A percentile compares a stretch with the other conserved stretches of the same genome.
These are phyloP conservation scores for Thunnus albacares DNA, from an alignment of 2,797 vertebrate genomes.

Conservation along the genomic window DNA sequence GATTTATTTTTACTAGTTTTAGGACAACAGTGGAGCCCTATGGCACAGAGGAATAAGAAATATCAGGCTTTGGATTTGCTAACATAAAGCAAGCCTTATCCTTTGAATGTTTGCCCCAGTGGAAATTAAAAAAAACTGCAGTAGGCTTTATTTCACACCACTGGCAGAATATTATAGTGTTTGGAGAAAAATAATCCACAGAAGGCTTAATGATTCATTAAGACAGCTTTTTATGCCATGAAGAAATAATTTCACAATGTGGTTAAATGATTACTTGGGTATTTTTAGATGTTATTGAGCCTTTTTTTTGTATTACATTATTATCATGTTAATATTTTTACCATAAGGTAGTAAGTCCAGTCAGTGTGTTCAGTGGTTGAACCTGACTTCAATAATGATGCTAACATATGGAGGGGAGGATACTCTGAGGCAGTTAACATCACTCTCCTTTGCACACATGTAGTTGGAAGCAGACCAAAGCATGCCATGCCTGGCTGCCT, in stretches of 20 bases:
- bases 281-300: not conserved
- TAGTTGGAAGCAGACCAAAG: slow-evolving; percentile 90
- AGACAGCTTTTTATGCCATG: not conserved
- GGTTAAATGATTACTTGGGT: not conserved
- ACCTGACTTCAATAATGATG: slow-evolving; percentile 30
- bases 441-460: slow-evolving; percentile 54
- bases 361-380: not conserved
- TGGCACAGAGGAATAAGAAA: not conserved
- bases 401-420: slow-evolving; percentile 46
- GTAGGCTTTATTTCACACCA: not conserved
- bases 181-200: not conserved
- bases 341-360: not conserved
- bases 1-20: too few relatives aligned
- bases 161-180: not conserved
- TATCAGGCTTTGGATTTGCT: too few relatives aligned
- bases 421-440: slow-evolving; percentile 45
- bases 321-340: not conserved
- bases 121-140: not conserved
- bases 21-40: not conserved
- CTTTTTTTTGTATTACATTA: not conserved
- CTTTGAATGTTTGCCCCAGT: not conserved
- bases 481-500: slow-evolving; percentile 76
- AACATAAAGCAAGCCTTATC: not conserved
- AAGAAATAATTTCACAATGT: not conserved
- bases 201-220: not conserved